Conservation (phyloP, 2,113 vertebrate genomes). For the Sinocyclocheilus rhinocerous region DNA sequence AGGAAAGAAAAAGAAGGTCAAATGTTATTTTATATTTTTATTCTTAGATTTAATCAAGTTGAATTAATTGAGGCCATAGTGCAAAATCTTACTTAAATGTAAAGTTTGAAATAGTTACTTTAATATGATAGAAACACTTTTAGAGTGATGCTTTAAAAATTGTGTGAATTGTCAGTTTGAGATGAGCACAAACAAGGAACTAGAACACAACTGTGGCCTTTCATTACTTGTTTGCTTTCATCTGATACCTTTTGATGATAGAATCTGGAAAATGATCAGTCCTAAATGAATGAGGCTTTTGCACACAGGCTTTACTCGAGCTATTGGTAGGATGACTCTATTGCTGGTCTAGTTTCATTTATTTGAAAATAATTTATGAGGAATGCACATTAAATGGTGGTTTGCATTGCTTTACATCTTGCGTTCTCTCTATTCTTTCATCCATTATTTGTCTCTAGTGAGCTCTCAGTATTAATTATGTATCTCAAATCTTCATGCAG, state of each 20-base stretch:
- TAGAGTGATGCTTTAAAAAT: slow-evolving; percentile 20
- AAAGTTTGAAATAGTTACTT: slow-evolving; percentile 1
- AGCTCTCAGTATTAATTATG: slow-evolving; percentile 32
- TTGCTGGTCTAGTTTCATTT: slow-evolving; percentile 37
- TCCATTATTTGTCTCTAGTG: slow-evolving; percentile 22
- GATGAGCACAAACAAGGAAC: slow-evolving; percentile 18
- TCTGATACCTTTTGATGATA: slow-evolving; percentile 53
- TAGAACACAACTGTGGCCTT: slow-evolving; percentile 26
- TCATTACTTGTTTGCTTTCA: slow-evolving; percentile 54
- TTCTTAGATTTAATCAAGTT: not conserved
- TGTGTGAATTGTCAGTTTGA: slow-evolving; percentile 14
- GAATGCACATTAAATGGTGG: slow-evolving; percentile 46
- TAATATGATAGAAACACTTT: not conserved
- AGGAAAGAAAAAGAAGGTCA: not conserved
- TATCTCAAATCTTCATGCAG: not conserved
- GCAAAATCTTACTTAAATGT: not conserved
- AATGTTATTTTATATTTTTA: not conserved
- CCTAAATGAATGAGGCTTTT: slow-evolving; percentile 46
- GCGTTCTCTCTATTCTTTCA: slow-evolving; percentile 15
- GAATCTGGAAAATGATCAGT: slow-evolving; percentile 54
- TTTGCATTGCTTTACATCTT: slow-evolving; percentile 29
- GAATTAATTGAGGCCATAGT: not conserved
- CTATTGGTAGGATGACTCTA: slow-evolving; percentile 42
- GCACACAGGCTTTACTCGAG: slow-evolving; percentile 1
- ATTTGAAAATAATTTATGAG: slow-evolving; percentile 52